Base-by-base conservation (phyloP, 2,888 invertebrate species). In the Carabus problematicus region DNA sequence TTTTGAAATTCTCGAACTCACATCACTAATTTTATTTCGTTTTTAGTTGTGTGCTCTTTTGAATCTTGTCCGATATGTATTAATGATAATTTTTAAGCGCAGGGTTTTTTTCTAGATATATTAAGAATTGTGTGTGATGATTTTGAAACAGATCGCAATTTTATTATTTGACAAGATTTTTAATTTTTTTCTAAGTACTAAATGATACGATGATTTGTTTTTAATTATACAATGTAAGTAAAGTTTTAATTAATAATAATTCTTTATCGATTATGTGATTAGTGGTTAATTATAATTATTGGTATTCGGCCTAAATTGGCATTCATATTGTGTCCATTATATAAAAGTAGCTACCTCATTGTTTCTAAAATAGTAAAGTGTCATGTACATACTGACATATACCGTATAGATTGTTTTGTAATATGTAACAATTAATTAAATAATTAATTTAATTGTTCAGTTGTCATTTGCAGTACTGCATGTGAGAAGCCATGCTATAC, bases 291-390 rank as follows among this genome's bases (percentile, higher is more conserved):
- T 63, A 52, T 63, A 63, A 63, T 29, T 29, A 29, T 29, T 29
- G 54, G 54, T 63, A 64, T 64, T 59, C 47, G 66, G 58, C 66
- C 66, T 66, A 66, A 66, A 43, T 64, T 45, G 64, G 64, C 64
- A 55, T 64, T 47, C 14, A 58, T 56, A 66, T 59, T 62, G 69
- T 69, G 62, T 69, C 69, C 69, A 62, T 69, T 60, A 52, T 45
- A 45, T 18, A 56, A 69, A 69, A 68, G 68, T 69, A 69, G 69
- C 69, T 69, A 69, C 69, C 69, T 69, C 69, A 69, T 62, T 63
- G 54, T 63, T 69, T 69, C 56, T 52, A 60, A 63, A 66, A 59
- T 67, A 67, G 52, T 52, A 6, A 6, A 29, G 6, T 60, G 60
- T 52, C 59, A 16, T 19, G 6, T 29, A 29, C 29, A 29, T 29